Conservation (phyloP, 2,797 vertebrate species). For the Leptoclinus maculatus region DNA sequence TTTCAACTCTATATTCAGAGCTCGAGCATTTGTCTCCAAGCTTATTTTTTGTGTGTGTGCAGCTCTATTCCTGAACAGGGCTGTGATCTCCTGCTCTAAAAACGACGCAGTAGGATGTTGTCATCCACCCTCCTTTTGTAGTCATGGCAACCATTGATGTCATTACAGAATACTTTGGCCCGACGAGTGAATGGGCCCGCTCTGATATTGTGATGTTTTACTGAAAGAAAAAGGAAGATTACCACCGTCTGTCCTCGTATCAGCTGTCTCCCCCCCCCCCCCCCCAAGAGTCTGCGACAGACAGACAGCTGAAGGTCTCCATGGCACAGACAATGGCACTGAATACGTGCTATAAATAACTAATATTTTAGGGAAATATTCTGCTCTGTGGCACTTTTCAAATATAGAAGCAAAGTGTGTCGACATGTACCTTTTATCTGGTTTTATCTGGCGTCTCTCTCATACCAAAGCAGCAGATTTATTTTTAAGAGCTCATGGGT, state of each 20-base stretch:
- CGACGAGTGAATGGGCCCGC: constrained; percentile 57
- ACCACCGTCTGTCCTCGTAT: constrained; percentile 28
- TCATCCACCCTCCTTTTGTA: constrained; percentile 80
- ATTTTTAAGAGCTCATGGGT: neutral
- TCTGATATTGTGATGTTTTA: constrained; percentile 67
- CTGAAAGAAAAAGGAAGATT: constrained; percentile 23
- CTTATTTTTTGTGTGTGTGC: constrained; percentile 3
- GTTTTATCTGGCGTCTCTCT: neutral
- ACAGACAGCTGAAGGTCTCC: constrained; percentile 54
- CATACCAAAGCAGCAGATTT: neutral
- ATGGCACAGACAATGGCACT: constrained; percentile 37
- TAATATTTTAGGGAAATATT: constrained; percentile 26
- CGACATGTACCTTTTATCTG: neutral
- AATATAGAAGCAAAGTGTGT: constrained; percentile 1
- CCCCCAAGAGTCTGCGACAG: constrained; percentile 48
- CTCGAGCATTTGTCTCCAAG: constrained; percentile 4
- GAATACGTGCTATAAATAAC: constrained; percentile 69
- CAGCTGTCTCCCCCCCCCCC: constrained; percentile 15
- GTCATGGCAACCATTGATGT: constrained; percentile 89
- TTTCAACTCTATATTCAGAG: neutral
- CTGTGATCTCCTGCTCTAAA: constrained; percentile 66
- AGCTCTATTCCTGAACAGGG: constrained; percentile 52
- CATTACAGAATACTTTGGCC: constrained; percentile 76
- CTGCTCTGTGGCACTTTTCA: neutral
- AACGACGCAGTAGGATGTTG: constrained; percentile 74